phyloP scores from a whole-genome alignment of 2,797 vertebrate species.

The Hybognathus amarus region DNA sequence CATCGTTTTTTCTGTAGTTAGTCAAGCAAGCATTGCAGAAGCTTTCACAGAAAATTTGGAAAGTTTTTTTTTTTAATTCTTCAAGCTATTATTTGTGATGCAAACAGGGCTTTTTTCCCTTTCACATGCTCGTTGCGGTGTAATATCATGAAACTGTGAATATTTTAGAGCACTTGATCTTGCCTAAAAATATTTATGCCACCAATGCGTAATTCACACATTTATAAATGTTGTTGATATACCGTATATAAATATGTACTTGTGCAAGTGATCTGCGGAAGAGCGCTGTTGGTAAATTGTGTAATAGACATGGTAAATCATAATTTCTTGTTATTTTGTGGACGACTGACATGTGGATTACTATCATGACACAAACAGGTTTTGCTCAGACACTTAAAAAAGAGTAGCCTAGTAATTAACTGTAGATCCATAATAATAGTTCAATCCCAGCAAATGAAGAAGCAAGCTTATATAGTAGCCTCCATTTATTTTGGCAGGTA shows the following conservation, averaged over 20 bases:
- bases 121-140: not conserved
- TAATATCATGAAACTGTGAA: not conserved
- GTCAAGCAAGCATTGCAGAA: constrained; percentile 28
- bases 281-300: not conserved
- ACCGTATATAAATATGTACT: no score
- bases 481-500: not conserved
- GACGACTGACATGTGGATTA: not conserved
- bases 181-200: not conserved
- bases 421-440: not conserved
- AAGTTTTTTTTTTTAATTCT: not conserved
- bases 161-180: not conserved
- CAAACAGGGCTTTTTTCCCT: not conserved
- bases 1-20: not conserved
- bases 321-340: not conserved
- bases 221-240: not conserved
- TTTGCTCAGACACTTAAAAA: not conserved
- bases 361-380: not conserved
- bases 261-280: not conserved
- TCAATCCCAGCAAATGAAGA: not conserved
- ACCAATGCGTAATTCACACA: not conserved
- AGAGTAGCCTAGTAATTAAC: not conserved
- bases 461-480: not conserved
- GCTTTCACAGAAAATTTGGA: constrained; percentile 42
- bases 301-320: not conserved
- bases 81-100: not conserved